These are phyloP conservation scores for Dorcus parallelipipedus DNA, from an alignment of 2,888 invertebrate species.

Conservation along the genomic window DNA sequence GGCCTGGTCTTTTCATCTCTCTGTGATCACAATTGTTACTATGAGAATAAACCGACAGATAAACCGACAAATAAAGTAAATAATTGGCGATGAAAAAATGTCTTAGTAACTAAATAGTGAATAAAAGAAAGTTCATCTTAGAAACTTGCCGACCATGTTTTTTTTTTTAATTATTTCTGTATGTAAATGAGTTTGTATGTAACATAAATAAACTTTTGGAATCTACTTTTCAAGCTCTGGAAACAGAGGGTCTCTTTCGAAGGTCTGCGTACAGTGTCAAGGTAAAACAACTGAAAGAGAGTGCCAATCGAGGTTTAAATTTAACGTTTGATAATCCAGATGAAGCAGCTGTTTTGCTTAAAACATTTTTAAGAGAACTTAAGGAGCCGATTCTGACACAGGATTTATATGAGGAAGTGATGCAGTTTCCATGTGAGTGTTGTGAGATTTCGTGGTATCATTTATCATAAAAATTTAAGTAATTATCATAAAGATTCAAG, in stretches of 20 bases:
- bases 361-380: constrained; percentile 89
- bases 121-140: too few relatives aligned
- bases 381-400: constrained; percentile 92
- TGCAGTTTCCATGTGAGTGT: constrained; percentile 79
- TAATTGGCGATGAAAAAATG: too few relatives aligned
- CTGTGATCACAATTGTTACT: too few relatives aligned
- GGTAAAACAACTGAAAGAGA: constrained; percentile 79
- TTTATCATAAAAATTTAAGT: background rate
- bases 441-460: background rate
- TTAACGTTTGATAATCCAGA: constrained; percentile 83
- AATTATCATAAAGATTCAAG: background rate
- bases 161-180: too few relatives aligned
- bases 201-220: background rate
- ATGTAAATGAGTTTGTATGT: background rate
- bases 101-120: too few relatives aligned
- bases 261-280: constrained; percentile 83
- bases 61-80: too few relatives aligned
- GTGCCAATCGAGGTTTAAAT: constrained; percentile 82
- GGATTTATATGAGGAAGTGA: constrained; percentile 89
- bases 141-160: too few relatives aligned
- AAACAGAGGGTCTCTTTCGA: constrained; percentile 95
- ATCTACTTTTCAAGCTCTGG: constrained; percentile 63
- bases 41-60: too few relatives aligned
- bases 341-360: constrained; percentile 90
- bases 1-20: too few relatives aligned